phyloP scores from a whole-genome alignment of 2,797 vertebrate genomes.

The Ceryle rudis region DNA sequence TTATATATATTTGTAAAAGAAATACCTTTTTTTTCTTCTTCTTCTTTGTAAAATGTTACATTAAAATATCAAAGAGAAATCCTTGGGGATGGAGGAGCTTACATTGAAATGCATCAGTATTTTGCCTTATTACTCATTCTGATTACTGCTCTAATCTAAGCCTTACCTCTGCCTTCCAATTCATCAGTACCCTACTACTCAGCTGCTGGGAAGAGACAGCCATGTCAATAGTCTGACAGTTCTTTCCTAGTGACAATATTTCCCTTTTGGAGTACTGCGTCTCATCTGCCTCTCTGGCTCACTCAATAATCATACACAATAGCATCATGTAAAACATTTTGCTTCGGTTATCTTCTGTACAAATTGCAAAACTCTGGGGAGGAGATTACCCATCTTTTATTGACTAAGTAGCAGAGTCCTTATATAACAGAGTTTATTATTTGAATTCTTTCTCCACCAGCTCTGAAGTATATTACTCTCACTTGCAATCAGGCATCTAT shows the following conservation, averaged over 20 bases:
- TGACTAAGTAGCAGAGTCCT: slow-evolving; percentile 22
- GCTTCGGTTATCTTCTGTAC: slow-evolving; percentile 42
- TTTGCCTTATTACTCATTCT: not conserved
- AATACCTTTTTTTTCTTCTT: not conserved
- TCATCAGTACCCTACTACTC: not conserved
- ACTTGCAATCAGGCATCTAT: slow-evolving; percentile 29
- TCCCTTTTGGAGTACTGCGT: not conserved
- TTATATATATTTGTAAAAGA: not conserved
- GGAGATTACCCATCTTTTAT: slow-evolving; percentile 45
- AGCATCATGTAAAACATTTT: slow-evolving; percentile 35
- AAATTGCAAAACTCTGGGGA: slow-evolving; percentile 22
- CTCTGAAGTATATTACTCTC: slow-evolving; percentile 27
- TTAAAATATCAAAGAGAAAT: not conserved
- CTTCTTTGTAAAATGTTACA: not conserved
- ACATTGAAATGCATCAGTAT: not conserved
- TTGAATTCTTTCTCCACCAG: not conserved
- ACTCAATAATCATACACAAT: not conserved
- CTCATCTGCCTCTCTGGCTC: not conserved
- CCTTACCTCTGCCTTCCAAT: not conserved
- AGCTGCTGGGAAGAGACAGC: not conserved
- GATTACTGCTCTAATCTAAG: not conserved
- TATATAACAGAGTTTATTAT: slow-evolving; percentile 9
- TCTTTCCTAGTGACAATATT: not conserved
- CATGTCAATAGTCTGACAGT: not conserved
- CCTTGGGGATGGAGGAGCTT: not conserved